phyloP scores from a whole-genome alignment of 30 jellyfish, hydroid and myxozoan species.

The Pseudorhiza aurosa region DNA sequence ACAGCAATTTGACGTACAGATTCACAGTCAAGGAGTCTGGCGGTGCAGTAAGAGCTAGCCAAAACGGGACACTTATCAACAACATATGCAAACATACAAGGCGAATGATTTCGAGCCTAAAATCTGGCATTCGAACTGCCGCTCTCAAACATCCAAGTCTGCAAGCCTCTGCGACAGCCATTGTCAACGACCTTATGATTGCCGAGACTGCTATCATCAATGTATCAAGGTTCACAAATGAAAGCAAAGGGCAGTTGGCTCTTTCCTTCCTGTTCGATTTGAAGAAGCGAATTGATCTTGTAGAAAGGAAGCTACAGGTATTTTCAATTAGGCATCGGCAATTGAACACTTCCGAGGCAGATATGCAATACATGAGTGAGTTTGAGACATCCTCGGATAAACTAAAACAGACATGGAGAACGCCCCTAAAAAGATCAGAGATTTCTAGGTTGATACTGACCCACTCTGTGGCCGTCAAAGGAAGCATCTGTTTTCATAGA shows the following conservation, averaged over 20 bases:
- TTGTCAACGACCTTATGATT: background rate
- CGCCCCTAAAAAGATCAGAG: constrained; percentile 3
- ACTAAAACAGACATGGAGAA: background rate
- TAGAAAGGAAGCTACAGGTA: background rate
- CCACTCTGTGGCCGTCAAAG: constrained; percentile 8
- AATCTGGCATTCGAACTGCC: background rate
- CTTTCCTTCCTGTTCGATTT: background rate
- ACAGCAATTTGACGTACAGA: background rate
- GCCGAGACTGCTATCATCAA: background rate
- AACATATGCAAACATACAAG: background rate
- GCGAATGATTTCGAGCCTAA: background rate
- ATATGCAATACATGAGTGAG: background rate
- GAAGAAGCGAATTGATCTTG: background rate
- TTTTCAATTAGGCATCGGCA: background rate
- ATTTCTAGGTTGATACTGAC: background rate
- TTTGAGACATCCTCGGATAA: background rate
- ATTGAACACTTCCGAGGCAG: background rate
- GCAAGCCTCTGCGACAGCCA: background rate
- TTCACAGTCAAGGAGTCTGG: constrained; percentile 17
- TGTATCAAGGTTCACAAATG: background rate
- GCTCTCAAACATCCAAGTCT: background rate
- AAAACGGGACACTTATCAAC: background rate
- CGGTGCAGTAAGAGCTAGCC: constrained; percentile 6
- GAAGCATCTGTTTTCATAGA: constrained; percentile 33
- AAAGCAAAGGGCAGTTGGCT: background rate